Evolutionary conservation across 2,888 invertebrate species (phyloP), one percentile per base, ranked within the genome.

Genomic region (Chloroclysta siterata): DNA sequence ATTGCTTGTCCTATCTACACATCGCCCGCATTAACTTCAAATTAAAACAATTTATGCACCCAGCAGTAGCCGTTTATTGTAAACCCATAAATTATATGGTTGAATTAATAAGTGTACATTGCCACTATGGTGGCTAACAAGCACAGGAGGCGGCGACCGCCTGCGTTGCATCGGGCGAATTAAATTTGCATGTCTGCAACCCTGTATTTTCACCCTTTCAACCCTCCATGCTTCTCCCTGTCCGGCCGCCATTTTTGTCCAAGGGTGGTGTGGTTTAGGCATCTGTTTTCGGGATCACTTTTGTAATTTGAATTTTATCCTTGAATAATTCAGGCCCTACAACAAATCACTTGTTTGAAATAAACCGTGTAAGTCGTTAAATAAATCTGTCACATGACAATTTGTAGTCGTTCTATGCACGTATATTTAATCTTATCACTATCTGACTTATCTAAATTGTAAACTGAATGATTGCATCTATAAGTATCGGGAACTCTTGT

Each of bases 151-250:
- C 72, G 81, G 83, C 79, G 77, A 74, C 84, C 84, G 83, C 84
- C 83, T 81, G 86, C 79, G 82, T 75, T 80, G 84, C 82, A 82
- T 84, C 78, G 75, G 77, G 83, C 83, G 82, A 84, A 90, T 88
- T 88, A 88, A 88, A 91, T 92, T 92, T 92, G 90, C 91, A 90
- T 92, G 87, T 85, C 85, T 76, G 84, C 83, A 86, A 84, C 88
- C 89, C 89, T 79, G 76, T 80, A 75, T 65, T 78, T 81, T 75
- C 60, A 57, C 69, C 64, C 63, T 68, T 65, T 77, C 75, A 81
- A 82, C 83, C 83, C 80, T 79, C 28, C 51, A 22, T 53, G 76
- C 75, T 63, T 75, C 79, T 70, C 81, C 81, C 78, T 82, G 79
- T 75, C 71, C 75, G 59, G 80, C 79, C 80, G 84, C 88, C 88